phyloP scores from a whole-genome alignment of 1,140 invertebrate genomes.

The Leptinotarsa lineolata region DNA sequence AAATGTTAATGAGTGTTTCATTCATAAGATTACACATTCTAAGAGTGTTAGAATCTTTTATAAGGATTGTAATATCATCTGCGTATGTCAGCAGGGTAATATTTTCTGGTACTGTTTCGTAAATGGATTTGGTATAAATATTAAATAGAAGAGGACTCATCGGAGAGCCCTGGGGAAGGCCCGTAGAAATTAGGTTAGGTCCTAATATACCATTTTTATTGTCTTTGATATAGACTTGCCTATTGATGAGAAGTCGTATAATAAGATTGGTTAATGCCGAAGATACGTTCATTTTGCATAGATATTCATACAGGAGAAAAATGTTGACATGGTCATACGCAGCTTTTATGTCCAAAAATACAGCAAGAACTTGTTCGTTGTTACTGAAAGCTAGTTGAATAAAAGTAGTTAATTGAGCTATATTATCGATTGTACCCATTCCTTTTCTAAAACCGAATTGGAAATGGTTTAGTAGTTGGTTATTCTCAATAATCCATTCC shows the following conservation, averaged over 20 bases:
- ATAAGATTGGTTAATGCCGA: constrained; percentile 12
- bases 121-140: constrained; percentile 16
- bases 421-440: neutral
- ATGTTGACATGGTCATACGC: constrained; percentile 26
- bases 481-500: constrained; percentile 27
- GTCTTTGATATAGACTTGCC: constrained; percentile 17
- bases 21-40: constrained; percentile 5
- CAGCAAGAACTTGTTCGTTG: constrained; percentile 8
- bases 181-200: constrained; percentile 2
- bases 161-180: constrained; percentile 31
- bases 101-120: constrained; percentile 23
- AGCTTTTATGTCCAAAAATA: constrained; percentile 30
- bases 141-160: constrained; percentile 30
- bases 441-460: constrained; percentile 28
- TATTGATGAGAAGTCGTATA: constrained; percentile 4
- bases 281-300: constrained; percentile 9
- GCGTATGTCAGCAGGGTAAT: constrained; percentile 1
- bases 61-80: constrained; percentile 16
- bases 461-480: neutral
- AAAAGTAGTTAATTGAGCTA: constrained; percentile 2
- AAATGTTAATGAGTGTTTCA: constrained; percentile 2
- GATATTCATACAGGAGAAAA: constrained; percentile 17
- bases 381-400: constrained; percentile 20
- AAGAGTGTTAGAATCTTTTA: neutral
- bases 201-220: constrained; percentile 7